Base-by-base conservation (phyloP, 2,888 invertebrate genomes). In the Heliconius aoede region DNA sequence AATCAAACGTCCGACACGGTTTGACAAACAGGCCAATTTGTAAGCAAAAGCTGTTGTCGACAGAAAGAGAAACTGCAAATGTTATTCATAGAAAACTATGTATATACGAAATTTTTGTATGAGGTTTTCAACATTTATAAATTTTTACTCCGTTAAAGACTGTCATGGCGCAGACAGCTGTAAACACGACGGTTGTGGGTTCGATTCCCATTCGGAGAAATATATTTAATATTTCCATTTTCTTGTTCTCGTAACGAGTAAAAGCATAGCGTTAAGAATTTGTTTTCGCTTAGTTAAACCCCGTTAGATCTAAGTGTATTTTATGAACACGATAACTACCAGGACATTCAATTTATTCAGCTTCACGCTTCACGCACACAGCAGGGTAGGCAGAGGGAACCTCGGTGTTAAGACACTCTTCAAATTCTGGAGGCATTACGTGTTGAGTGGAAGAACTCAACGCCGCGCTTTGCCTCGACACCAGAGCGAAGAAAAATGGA, bases 1-100 rank as follows among this genome's bases (percentile, higher is more conserved):
- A 83, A 83, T 84, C 84, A 84, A 84, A 84, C 80, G 82, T 80
- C 80, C 80, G 79, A 77, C 81, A 79, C 79, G 80, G 76, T 64
- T 76, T 67, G 69, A 76, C 73, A 64, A 58, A 51, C 51, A 46
- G 71, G 58, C 75, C 61, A 62, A 62, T 55, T 76, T 76, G 65
- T 46, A 71, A 78, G 72, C 60, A 71, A 32, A 58, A 77, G 79
- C 79, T 69, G 46, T 75, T 77, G 61, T 30, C 55, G 51, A 72
- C 72, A 61, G 72, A 72, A 72, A 72, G 72, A 72, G 58, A 40
- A 72, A 72, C 58, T 26, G 60, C 60, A 72, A 72, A 72, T 72
- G 58, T 60, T 72, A 72, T 72, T 72, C 72, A 72, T 72, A 72
- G 72, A 61, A 72, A 60, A 36, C 58, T 72, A 32, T 36, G 65